Base-by-base conservation (phyloP, 2,888 invertebrate genomes). In the Ferdinandea cuprea region DNA sequence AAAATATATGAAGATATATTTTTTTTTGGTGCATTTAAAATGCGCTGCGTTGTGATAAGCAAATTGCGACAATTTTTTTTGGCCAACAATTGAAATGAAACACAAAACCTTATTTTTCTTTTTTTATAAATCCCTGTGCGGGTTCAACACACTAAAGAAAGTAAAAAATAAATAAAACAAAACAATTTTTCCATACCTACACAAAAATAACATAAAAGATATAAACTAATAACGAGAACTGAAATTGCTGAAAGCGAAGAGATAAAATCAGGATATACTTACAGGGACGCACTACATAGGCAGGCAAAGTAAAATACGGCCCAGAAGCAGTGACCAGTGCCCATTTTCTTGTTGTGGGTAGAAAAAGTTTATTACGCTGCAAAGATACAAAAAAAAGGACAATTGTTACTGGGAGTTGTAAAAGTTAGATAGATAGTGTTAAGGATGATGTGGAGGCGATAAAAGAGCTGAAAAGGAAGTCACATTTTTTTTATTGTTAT, bases 261-360 rank as follows among this genome's bases (percentile, higher is more conserved):
- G 40, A 56, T 44, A 32, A 32, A 48, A 66, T 78, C 54, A 17
- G 17, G 61, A 77, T 15, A 37, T 89, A 91, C 91, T 91, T 89
- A 91, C 91, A 91, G 87, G 86, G 91, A 91, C 83, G 91, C 91
- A 87, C 91, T 91, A 89, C 91, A 91, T 86, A 91, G 88, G 86
- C 90, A 91, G 87, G 91, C 90, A 89, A 91, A 91, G 87, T 91
- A 91, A 85, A 91, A 90, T 86, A 91, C 89, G 87, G 89, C 91
- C 91, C 90, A 91, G 87, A 91, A 90, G 85, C 89, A 90, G 86
- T 91, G 91, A 86, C 91, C 90, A 87, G 90, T 89, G 88, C 90
- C 90, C 91, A 91, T 91, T 88, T 88, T 90, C 77, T 59, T 81
- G 73, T 74, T 80, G 71, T 77, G 66, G 54, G 37, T 71, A 40